These are phyloP conservation scores for Zophobas morio DNA, from an alignment of 1,140 invertebrate genomes.

Conservation along the genomic window DNA sequence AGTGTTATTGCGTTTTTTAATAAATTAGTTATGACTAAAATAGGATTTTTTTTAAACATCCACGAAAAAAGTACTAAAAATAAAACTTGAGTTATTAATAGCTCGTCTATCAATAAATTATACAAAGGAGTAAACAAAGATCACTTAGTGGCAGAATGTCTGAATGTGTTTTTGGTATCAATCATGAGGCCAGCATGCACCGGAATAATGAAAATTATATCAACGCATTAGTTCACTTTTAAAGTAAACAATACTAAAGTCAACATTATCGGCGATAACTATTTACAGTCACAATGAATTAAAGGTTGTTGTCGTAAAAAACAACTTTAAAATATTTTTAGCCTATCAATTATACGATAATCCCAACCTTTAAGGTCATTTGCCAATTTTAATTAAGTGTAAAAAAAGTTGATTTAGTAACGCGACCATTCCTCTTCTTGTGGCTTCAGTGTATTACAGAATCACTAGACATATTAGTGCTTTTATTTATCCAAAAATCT, in stretches of 20 bases:
- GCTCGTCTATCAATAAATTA: conserved; percentile 13
- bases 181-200: conserved; percentile 34
- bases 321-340: conserved; percentile 1
- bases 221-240: not conserved
- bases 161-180: conserved; percentile 20
- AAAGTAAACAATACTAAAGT: not conserved
- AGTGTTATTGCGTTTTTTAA: no score
- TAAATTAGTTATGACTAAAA: no score
- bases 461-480: not conserved
- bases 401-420: conserved; percentile 7
- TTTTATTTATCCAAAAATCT: conserved; percentile 31
- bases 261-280: not conserved
- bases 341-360: not conserved
- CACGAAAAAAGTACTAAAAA: not conserved
- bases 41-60: no score
- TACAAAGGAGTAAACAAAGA: conserved; percentile 9
- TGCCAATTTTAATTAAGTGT: conserved; percentile 3
- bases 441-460: conserved; percentile 8
- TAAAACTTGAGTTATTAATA: conserved; percentile 18
- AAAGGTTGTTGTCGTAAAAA: conserved; percentile 8
- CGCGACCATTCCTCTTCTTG: conserved; percentile 1
- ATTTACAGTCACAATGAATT: conserved; percentile 3
- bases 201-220: conserved; percentile 19
- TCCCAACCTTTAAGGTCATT: conserved; percentile 24
- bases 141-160: conserved; percentile 13